Evolutionary conservation across 2,113 vertebrate genomes (phyloP).

Genomic region (Damaliscus lunatus): DNA sequence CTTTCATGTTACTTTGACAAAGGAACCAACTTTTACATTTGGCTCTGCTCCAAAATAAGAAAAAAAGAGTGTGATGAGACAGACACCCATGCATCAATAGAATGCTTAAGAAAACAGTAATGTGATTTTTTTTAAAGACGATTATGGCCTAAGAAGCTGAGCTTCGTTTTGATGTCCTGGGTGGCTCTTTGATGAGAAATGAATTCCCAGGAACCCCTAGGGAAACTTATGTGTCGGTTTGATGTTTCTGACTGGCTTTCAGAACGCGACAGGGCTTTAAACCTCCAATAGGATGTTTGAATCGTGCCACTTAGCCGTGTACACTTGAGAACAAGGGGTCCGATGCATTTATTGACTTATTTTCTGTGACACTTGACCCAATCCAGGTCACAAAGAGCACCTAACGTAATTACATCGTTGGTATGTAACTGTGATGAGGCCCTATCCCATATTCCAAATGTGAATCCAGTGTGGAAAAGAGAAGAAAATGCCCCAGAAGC

Average conservation of each 20-base stretch:
- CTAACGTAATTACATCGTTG: background rate
- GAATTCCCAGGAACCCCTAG: background rate
- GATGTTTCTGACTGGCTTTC: background rate
- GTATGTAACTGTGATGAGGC: fast-evolving
- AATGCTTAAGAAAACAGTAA: background rate
- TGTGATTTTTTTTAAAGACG: background rate
- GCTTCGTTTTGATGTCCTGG: background rate
- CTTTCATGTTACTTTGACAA: background rate
- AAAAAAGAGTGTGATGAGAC: background rate
- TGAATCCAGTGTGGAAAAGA: background rate
- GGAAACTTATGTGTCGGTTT: background rate
- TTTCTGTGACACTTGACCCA: background rate
- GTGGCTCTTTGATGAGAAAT: background rate
- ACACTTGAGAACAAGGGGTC: background rate
- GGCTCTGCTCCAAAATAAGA: background rate
- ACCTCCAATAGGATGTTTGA: background rate
- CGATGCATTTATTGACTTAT: fast-evolving
- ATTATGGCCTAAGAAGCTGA: background rate
- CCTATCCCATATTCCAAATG: background rate
- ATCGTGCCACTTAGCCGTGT: background rate
- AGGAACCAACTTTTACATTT: background rate
- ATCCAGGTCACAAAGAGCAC: background rate
- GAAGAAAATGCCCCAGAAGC: background rate
- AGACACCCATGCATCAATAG: background rate
- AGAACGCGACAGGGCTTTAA: background rate